Evolutionary conservation across 2,888 invertebrate species (phyloP).

Genomic region (Cremastinae sp.): DNA sequence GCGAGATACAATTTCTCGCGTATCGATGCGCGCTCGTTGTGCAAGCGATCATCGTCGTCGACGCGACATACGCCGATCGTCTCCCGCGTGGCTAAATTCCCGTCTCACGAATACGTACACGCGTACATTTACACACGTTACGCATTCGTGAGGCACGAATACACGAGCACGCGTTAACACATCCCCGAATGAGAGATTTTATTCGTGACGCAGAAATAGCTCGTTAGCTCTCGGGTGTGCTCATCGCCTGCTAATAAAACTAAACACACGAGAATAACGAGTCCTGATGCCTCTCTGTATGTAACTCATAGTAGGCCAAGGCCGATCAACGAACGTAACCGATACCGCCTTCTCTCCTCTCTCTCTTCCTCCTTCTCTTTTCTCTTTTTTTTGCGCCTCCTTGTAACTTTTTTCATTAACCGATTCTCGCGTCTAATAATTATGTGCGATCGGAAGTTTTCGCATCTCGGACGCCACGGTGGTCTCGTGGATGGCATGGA

Average conservation of each 20-base stretch:
- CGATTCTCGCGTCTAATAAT: too few species aligned
- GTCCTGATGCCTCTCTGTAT: slow-evolving; percentile 1
- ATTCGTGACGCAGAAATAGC: not conserved
- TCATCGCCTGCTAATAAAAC: slow-evolving; percentile 57
- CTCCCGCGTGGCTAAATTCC: slow-evolving; percentile 48
- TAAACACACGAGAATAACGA: slow-evolving; percentile 38
- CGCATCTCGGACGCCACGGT: too few species aligned
- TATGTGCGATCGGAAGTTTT: too few species aligned
- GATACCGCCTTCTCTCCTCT: slow-evolving; percentile 6
- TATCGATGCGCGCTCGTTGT: slow-evolving; percentile 8
- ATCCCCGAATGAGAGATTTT: too few species aligned
- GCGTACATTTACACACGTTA: slow-evolving; percentile 11
- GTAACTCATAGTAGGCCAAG: slow-evolving; percentile 65
- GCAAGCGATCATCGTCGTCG: slow-evolving; percentile 27
- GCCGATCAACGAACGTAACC: slow-evolving; percentile 55
- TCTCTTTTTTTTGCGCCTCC: too few species aligned
- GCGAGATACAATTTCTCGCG: not conserved
- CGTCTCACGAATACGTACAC: slow-evolving; percentile 27
- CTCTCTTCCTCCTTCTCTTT: not conserved
- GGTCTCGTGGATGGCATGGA: too few species aligned
- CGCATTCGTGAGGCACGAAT: slow-evolving; percentile 32
- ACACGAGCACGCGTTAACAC: too few species aligned
- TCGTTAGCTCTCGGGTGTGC: slow-evolving; percentile 50
- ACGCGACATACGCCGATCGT: not conserved
- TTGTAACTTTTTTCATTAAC: too few species aligned